Base-by-base conservation (phyloP, 2,113 vertebrate genomes). In the Thalassarche chlororhynchos region DNA sequence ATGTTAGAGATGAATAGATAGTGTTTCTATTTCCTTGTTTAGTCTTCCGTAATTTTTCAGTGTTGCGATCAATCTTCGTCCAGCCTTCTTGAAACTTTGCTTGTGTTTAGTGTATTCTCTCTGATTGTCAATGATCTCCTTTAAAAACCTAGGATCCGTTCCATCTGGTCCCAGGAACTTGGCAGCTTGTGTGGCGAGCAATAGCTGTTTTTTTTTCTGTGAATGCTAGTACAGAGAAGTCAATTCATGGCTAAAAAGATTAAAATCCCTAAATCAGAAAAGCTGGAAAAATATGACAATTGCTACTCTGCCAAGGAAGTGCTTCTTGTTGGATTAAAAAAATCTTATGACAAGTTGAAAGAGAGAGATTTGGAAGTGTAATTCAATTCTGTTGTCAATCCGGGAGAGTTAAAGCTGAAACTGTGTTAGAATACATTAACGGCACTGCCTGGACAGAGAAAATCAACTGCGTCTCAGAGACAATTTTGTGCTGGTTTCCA, bases 161-260 rank as follows among this genome's bases (percentile, higher is more conserved):
- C 94, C 95, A 95, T 96, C 94, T 97, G 91, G 36, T 95, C 75
- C 68, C 58, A 70, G 93, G 68, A 94, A 81, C 60, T 94, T 96
- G 97, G 87, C 96, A 96, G 93, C 87, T 94, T 91, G 84, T 0
- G 4, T 69, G 70, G 75, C 8, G 9, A 96, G 93, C 84, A 90
- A 88, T 70, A 88, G 70, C 84, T 80, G 78, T 5, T 69, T 88
- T 61, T 80, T 70, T 21, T 38, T 12, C 81, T 72, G 19, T 29
- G 54, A 94, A 75, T 62, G 71, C 70, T 91, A 58, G 87, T 81
- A 90, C 42, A 88, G 94, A 88, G 82, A 93, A 97, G 93, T 96
- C 89, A 83, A 91, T 97, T 97, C 89, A 91, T 88, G 82, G 96
- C 91, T 96, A 93, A 96, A 97, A 96, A 96, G 94, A 97, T 96